Percentiles rank a stretch among this genome's conserved stretches.
phyloP scores from a whole-genome alignment of 1,140 invertebrate genomes.

The Brachionus plicatilis region DNA sequence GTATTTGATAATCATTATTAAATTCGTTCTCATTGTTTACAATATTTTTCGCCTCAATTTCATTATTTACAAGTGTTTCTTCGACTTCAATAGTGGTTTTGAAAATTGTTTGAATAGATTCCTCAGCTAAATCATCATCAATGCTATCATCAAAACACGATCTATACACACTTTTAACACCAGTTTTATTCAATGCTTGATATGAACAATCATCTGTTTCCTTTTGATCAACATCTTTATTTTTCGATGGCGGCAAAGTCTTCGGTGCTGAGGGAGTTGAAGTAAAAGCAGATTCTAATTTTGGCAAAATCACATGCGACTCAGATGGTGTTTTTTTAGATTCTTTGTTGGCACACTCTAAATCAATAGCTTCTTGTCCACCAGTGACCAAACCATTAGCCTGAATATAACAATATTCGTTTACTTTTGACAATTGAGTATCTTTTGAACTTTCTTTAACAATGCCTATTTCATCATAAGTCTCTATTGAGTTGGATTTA shows the following conservation, averaged over 20 bases:
- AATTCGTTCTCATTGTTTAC: not conserved
- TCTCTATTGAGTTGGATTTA: not conserved
- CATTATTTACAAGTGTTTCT: not conserved
- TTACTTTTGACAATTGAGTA: not conserved
- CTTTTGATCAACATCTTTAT: not conserved
- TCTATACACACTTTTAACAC: constrained; percentile 14
- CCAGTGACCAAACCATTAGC: constrained; percentile 1
- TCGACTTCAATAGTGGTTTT: constrained; percentile 19
- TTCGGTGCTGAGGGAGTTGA: not conserved
- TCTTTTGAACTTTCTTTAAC: not conserved
- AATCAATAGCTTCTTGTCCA: not conserved
- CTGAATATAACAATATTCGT: constrained; percentile 33
- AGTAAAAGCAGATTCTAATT: not conserved
- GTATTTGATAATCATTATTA: constrained; percentile 29
- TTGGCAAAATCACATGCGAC: not conserved
- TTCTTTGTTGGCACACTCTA: not conserved
- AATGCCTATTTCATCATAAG: not conserved
- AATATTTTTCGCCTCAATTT: not conserved
- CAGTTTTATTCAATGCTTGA: constrained; percentile 3
- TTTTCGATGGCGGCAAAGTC: constrained; percentile 2
- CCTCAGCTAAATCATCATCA: not conserved
- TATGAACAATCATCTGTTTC: not conserved
- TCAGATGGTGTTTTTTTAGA: not conserved
- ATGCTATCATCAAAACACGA: constrained; percentile 1
- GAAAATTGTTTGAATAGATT: constrained; percentile 1